Evolutionary conservation across 2,797 vertebrate genomes (phyloP), one percentile per base, ranked within the genome.

Genomic region (Chromobotia macracanthus): DNA sequence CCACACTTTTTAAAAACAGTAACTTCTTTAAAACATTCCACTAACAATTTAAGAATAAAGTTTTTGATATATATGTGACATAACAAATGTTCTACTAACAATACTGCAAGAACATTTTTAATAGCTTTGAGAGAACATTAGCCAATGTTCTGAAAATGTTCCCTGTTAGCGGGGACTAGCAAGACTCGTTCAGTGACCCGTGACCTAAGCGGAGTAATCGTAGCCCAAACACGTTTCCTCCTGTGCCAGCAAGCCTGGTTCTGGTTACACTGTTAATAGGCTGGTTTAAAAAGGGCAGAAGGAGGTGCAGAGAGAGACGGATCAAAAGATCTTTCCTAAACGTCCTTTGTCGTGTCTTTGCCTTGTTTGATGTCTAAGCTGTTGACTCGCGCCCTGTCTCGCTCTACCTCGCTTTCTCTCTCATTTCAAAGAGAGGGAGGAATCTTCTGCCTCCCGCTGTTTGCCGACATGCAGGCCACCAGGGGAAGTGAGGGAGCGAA

Each of bases 221-320:
- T 78, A 91, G 85, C 86, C 88, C 85, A 90, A 91, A 91, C 88
- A 92, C 80, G 82, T 90, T 85, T 79, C 82, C 83, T 84, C 86
- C 87, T 87, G 85, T 84, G 79, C 75, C 84, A 86, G 84, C 53
- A 77, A 68, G 85, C 68, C 87, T 92, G 90, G 87, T 82, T 92
- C 87, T 78, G 85, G 90, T 92, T 92, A 91, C 87, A 87, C 44
- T 23, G 83, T 80, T 82, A 82, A 75, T 56, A 82, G 84, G 68
- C 51, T 53, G 46, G 72, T 31, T 66, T 64, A 75, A 65, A 72
- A 75, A 67, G 75, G 77, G 46, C 61, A 77, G 64, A 74, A 61
- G 66, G 74, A 68, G 56, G 44, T 68, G 23, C 61, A 35, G 35
- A 28, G 55, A 41, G 69, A 68, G 48, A 81, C 75, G 77, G 84